Evolutionary conservation across 2,888 invertebrate genomes (phyloP).

Genomic region (Pheosia tremula): DNA sequence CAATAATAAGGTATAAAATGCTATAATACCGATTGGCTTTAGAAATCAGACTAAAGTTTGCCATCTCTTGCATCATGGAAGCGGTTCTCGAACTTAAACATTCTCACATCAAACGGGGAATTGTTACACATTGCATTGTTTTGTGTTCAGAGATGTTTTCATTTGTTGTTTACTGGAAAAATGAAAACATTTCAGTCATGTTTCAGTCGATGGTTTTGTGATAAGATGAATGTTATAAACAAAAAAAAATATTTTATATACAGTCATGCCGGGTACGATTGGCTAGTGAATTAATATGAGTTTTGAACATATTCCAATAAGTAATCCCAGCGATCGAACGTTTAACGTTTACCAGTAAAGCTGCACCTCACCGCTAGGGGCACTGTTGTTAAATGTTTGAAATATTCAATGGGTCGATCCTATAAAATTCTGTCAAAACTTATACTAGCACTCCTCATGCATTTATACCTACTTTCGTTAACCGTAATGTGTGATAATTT

Average conservation of each 20-base stretch:
- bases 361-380: no score
- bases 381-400: no score
- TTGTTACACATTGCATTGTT: conserved; percentile 40
- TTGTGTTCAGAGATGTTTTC: conserved; percentile 39
- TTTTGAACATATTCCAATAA: no score
- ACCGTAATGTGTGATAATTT: no score
- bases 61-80: conserved; percentile 20
- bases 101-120: conserved; percentile 33
- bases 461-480: no score
- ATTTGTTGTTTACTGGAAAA: conserved; percentile 18
- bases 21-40: neutral
- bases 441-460: no score
- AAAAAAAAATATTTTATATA: neutral
- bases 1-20: neutral
- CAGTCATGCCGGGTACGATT: no score
- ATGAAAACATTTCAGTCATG: conserved; percentile 39
- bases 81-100: conserved; percentile 23
- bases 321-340: no score
- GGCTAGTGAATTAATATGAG: no score
- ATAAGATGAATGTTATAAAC: conserved; percentile 12
- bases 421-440: no score
- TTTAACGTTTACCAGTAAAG: no score
- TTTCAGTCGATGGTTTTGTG: conserved; percentile 44
- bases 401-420: no score
- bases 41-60: neutral